These are phyloP conservation scores for Solea senegalensis DNA, from an alignment of 2,113 vertebrate species.

Conservation along the genomic window DNA sequence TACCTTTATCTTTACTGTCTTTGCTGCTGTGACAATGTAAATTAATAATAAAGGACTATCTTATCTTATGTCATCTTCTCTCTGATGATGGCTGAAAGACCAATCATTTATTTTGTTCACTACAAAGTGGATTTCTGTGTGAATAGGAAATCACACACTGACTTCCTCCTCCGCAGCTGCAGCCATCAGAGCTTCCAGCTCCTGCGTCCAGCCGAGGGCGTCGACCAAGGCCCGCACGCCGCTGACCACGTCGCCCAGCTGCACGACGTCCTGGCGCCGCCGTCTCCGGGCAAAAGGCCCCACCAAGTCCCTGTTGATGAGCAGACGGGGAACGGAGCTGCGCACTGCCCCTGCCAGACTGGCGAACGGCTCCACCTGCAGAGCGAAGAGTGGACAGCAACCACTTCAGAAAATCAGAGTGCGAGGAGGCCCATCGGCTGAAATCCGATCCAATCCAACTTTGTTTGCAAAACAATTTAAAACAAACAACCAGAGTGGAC, in stretches of 20 bases:
- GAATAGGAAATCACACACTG: constrained; percentile 3
- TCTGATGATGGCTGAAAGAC: no score
- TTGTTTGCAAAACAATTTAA: no score
- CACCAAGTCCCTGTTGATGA: constrained; percentile 91
- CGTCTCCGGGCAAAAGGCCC: constrained; percentile 82
- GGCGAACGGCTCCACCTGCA: constrained; percentile 94
- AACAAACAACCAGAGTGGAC: no score
- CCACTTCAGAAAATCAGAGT: neutral
- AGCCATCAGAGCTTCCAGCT: constrained; percentile 82
- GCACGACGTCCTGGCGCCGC: constrained; percentile 79
- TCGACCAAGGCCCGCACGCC: constrained; percentile 84
- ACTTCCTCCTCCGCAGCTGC: constrained; percentile 77
- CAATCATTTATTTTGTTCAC: no score
- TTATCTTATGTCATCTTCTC: no score
- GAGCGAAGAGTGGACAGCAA: constrained; percentile 1
- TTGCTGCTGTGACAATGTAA: no score
- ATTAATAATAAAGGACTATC: no score
- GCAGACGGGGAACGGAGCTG: constrained; percentile 85
- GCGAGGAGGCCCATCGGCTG: no score
- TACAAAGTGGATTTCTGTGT: no score
- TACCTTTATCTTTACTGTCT: no score
- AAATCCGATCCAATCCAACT: no score
- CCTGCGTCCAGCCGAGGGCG: constrained; percentile 85
- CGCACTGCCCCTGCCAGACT: constrained; percentile 85
- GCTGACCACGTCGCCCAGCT: constrained; percentile 87